Percentiles rank a stretch among this genome's conserved stretches.
Evolutionary conservation across 2,797 vertebrate genomes (phyloP).

Genomic region (Scolopax rusticola): DNA sequence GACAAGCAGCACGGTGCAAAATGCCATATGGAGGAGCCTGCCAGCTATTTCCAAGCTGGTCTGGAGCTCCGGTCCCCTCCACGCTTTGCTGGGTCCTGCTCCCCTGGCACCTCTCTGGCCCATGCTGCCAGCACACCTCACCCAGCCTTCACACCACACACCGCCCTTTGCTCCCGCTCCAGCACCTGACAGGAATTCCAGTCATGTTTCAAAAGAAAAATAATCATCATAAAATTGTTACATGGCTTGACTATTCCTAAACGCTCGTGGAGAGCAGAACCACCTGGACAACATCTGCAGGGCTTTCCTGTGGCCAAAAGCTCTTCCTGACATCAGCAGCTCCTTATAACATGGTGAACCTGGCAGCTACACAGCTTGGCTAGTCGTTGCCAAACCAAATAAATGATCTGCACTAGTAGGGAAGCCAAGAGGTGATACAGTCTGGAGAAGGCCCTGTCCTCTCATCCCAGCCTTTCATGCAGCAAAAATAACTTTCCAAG

Average conservation of each 20-base stretch:
- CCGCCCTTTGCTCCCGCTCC: background rate
- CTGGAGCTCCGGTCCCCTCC: background rate
- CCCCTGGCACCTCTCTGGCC: background rate
- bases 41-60: background rate
- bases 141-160: fast-evolving
- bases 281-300: conserved; percentile 50
- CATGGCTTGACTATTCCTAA: background rate
- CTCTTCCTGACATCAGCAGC: conserved; percentile 47
- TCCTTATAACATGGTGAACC: conserved; percentile 34
- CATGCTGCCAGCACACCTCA: background rate
- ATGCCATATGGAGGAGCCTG: fast-evolving
- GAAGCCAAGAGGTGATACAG: conserved; percentile 28
- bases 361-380: background rate
- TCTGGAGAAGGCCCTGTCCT: conserved; percentile 12
- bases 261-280: background rate
- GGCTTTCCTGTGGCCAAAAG: conserved; percentile 32
- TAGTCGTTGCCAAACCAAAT: conserved; percentile 48
- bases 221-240: background rate
- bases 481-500: conserved; percentile 28
- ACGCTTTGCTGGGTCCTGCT: fast-evolving
- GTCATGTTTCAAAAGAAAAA: background rate
- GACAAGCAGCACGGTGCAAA: background rate
- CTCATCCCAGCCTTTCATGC: background rate
- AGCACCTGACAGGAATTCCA: background rate
- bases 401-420: conserved; percentile 46